phyloP scores from a whole-genome alignment of 2,888 invertebrate species.

The Pharmacophagus antenor region DNA sequence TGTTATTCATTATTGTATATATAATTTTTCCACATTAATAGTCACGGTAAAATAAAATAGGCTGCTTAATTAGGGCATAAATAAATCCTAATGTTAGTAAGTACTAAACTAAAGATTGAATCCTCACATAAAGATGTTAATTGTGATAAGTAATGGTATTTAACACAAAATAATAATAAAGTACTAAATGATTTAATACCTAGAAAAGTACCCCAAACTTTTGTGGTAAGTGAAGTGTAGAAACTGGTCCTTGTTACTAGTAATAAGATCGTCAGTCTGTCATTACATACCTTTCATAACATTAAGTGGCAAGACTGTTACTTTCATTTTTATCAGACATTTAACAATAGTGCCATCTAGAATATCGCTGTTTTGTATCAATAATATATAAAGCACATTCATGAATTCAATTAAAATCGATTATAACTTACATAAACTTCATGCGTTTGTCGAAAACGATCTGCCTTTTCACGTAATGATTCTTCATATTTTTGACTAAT shows the following conservation, averaged over 20 bases:
- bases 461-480: slow-evolving; percentile 52
- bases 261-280: not conserved
- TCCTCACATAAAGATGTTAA: too few relatives aligned
- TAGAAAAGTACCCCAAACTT: too few relatives aligned
- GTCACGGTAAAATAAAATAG: too few relatives aligned
- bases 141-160: too few relatives aligned
- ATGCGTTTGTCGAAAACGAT: slow-evolving; percentile 52
- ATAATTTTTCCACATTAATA: not conserved
- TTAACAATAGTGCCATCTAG: not conserved
- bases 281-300: not conserved
- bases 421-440: slow-evolving; percentile 55
- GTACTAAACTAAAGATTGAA: not conserved
- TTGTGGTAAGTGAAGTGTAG: too few relatives aligned
- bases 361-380: not conserved
- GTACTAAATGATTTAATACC: too few relatives aligned
- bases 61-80: not conserved
- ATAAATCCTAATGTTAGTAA: not conserved
- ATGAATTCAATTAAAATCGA: not conserved
- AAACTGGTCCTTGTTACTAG: not conserved
- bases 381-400: not conserved
- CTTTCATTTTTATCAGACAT: too few relatives aligned
- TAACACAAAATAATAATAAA: too few relatives aligned
- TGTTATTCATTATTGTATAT: too few relatives aligned
- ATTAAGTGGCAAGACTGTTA: not conserved
- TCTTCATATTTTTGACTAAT: slow-evolving; percentile 58